Evolutionary conservation across 2,888 invertebrate species (phyloP).

Genomic region (Argyresthia albistria): DNA sequence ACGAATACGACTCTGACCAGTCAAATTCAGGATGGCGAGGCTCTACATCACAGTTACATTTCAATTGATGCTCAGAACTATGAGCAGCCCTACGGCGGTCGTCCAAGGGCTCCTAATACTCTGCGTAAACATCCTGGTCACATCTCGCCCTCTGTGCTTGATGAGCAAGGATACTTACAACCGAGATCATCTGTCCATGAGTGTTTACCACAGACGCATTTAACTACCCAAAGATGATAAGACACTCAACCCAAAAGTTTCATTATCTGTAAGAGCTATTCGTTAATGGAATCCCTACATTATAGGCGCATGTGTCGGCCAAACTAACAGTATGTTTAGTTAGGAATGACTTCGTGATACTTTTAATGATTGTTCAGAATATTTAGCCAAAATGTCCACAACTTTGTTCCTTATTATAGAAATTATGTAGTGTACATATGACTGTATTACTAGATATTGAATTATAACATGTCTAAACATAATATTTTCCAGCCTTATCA

Average conservation of each 20-base stretch:
- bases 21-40: constrained; percentile 76
- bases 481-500: constrained; percentile 34
- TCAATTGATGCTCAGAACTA: constrained; percentile 75
- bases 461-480: constrained; percentile 30
- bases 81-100: constrained; percentile 60
- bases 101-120: constrained; percentile 58
- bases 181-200: constrained; percentile 66
- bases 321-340: constrained; percentile 37
- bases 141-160: constrained; percentile 58
- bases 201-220: constrained; percentile 65
- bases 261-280: constrained; percentile 54
- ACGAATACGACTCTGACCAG: constrained; percentile 74
- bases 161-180: constrained; percentile 68
- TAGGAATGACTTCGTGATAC: constrained; percentile 57
- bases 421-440: constrained; percentile 32
- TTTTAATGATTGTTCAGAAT: constrained; percentile 30
- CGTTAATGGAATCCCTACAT: constrained; percentile 62
- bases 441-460: constrained; percentile 33
- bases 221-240: constrained; percentile 62
- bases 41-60: constrained; percentile 78
- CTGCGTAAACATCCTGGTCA: constrained; percentile 57
- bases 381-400: constrained; percentile 38
- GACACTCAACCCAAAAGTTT: constrained; percentile 28
- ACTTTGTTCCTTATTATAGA: constrained; percentile 41
- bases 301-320: constrained; percentile 63